Percentiles rank a stretch among this genome's conserved stretches.
These are phyloP conservation scores for Caenorhabditis afra DNA, from an alignment of 2,888 invertebrate species.

Conservation along the genomic window DNA sequence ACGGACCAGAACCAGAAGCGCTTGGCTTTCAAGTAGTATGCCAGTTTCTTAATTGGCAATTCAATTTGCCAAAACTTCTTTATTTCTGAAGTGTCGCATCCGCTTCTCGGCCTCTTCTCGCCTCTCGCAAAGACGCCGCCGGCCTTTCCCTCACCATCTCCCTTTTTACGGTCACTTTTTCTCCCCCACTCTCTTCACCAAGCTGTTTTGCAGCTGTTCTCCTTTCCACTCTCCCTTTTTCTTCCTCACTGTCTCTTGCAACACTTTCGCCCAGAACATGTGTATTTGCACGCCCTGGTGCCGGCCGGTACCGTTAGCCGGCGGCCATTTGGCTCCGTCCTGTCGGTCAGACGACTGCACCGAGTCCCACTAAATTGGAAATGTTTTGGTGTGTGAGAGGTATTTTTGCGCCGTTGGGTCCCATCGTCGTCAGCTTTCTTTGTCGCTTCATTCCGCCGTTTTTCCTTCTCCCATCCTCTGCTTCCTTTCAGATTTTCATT, in stretches of 20 bases:
- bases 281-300: too few relatives aligned
- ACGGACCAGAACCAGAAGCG: constrained; percentile 14
- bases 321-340: too few relatives aligned
- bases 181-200: not conserved
- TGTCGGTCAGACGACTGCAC: too few relatives aligned
- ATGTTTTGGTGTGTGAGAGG: not conserved
- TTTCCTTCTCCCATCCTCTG: constrained; percentile 23
- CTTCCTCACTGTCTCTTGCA: not conserved
- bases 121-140: constrained; percentile 1
- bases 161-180: constrained; percentile 7
- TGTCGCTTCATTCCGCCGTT: constrained; percentile 23
- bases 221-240: not conserved
- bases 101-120: constrained; percentile 24
- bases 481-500: constrained; percentile 39
- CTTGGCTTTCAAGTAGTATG: constrained; percentile 40
- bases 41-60: constrained; percentile 57
- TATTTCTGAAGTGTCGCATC: constrained; percentile 58
- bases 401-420: constrained; percentile 25
- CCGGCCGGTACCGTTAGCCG: too few relatives aligned
- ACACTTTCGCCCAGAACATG: too few relatives aligned
- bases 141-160: not conserved
- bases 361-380: too few relatives aligned
- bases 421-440: constrained; percentile 20
- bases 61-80: constrained; percentile 61
- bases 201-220: not conserved